Evolutionary conservation across 2,113 vertebrate genomes (phyloP), one percentile per base, ranked within the genome.

Genomic region (Phalacrocorax pelagicus): DNA sequence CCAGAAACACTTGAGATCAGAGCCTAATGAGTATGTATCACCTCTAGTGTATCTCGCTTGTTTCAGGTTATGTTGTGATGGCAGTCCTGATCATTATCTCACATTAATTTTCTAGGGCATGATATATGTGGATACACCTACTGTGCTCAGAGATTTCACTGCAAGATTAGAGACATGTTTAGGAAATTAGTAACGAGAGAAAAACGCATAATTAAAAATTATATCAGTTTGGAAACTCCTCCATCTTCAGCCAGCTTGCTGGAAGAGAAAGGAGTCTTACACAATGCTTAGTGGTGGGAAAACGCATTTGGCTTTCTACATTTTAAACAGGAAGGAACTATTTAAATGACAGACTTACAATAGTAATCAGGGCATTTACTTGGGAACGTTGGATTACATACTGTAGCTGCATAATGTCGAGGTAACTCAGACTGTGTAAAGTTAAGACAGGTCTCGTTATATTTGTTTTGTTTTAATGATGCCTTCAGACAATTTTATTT

Each of bases 311-410:
- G 94, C 93, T 95, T 90, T 95, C 79, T 92, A 38, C 54, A 63
- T 91, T 94, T 97, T 97, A 96, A 98, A 92, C 89, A 98, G 97
- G 96, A 97, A 98, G 95, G 93, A 93, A 93, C 90, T 95, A 79
- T 89, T 94, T 95, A 89, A 97, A 90, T 91, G 91, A 93, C 94
- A 95, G 80, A 40, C 90, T 93, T 90, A 94, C 91, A 97, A 96
- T 95, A 91, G 94, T n/a, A 81, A 92, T 91, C 79, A 66, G 79
- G 47, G 83, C 38, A 94, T 94, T 96, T 94, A 65, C 90, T 97
- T 94, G 82, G 57, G 88, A 94, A 81, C 0, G 0, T 42, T 87
- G 80, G 84, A 47, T 95, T 34, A 40, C 51, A 10, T 74, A 61
- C 29, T 94, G 63, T 78, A 74, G 83, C 52, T 51, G 59, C 38